phyloP scores from a whole-genome alignment of 2,113 vertebrate genomes.

The Microcebus jonahi region DNA sequence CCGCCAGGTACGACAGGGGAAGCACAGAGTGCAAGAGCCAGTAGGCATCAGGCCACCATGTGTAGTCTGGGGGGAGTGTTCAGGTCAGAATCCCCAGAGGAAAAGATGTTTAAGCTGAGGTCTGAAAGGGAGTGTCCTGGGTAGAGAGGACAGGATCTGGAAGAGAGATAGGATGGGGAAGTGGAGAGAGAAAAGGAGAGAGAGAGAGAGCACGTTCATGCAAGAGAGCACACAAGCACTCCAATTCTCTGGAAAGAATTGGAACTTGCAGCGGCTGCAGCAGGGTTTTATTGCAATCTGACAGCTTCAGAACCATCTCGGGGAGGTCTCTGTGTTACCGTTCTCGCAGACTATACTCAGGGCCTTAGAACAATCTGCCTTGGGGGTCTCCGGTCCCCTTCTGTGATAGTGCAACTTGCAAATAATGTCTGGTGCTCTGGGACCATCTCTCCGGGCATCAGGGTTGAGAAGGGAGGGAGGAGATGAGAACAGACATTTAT shows the following conservation, averaged over 20 bases:
- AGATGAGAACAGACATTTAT: conserved; percentile 73
- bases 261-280: not conserved
- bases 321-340: not conserved
- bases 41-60: too few relatives aligned
- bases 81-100: not conserved
- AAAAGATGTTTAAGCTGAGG: not conserved
- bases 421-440: conserved; percentile 44
- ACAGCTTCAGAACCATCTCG: not conserved
- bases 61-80: not conserved
- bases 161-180: not conserved
- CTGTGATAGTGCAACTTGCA: conserved; percentile 75
- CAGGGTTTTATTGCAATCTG: not conserved
- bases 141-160: not conserved
- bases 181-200: not conserved
- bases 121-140: not conserved
- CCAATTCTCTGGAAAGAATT: not conserved
- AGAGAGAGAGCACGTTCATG: too few relatives aligned
- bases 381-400: conserved; percentile 9
- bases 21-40: not conserved
- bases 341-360: not conserved
- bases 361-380: not conserved
- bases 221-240: too few relatives aligned
- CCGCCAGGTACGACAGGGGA: not conserved
- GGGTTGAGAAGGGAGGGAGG: conserved; percentile 75
- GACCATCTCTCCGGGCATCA: conserved; percentile 54